Evolutionary conservation across 2,113 vertebrate genomes (phyloP).

Genomic region (Leucosticte australis): DNA sequence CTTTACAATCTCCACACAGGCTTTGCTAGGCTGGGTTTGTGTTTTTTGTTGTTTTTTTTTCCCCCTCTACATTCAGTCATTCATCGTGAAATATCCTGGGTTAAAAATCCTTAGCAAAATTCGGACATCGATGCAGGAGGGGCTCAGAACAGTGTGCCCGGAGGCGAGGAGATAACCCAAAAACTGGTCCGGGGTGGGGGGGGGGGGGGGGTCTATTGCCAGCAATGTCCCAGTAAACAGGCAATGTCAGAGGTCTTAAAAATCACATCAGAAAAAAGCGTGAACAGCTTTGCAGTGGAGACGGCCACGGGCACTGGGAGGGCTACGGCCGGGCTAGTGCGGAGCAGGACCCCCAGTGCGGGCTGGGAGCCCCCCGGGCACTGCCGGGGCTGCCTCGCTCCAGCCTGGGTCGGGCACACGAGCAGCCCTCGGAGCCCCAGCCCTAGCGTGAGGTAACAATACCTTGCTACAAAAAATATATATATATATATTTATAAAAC

Average conservation of each 20-base stretch:
- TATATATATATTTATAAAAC: conserved; percentile 57
- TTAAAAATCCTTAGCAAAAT: conserved; percentile 71
- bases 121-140: conserved; percentile 40
- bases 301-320: background rate
- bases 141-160: conserved; percentile 29
- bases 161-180: conserved; percentile 51
- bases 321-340: background rate
- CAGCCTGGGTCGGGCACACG: background rate
- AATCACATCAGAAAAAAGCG: conserved; percentile 29
- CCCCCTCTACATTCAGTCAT: conserved; percentile 47
- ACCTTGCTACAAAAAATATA: conserved; percentile 59
- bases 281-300: conserved; percentile 18
- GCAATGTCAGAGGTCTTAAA: conserved; percentile 26
- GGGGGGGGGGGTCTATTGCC: background rate
- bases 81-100: conserved; percentile 57
- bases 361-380: background rate
- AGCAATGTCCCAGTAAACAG: conserved; percentile 43
- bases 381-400: background rate
- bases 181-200: background rate
- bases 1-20: conserved; percentile 69
- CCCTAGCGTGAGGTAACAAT: conserved; percentile 50
- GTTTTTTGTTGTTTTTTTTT: background rate
- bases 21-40: conserved; percentile 23
- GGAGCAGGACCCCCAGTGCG: background rate
- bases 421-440: conserved; percentile 33